Base-by-base conservation (phyloP, 1,140 invertebrate species). In the Acromyrmex charruanus region DNA sequence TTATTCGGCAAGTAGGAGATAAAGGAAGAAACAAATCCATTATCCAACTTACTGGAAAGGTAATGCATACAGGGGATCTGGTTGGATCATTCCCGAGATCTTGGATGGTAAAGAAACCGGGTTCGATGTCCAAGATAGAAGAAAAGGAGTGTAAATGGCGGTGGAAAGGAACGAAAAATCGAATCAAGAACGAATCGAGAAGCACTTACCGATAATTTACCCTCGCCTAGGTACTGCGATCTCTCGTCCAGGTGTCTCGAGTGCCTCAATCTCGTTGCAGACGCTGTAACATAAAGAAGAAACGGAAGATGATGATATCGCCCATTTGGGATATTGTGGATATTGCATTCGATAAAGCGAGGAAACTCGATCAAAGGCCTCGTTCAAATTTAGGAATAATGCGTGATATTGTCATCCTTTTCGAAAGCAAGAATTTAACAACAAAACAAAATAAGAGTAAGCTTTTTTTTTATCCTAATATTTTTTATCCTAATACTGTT, bases 191-290 rank as follows among this genome's bases (percentile, higher is more conserved):
- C 55, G 87, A 91, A 89, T 85, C 58, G 82, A 81, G 74, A 89
- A 82, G 68, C 89, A 94, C 93, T 94, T 88, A 95, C 94, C 91
- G 91, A 59, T 88, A 92, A 92, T 89, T 93, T 92, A 59, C 93
- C 90, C 31, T 93, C 90, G 71, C 63, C 92, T 53, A 77, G 69
- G 58, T 90, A 86, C 74, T 91, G 90, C 39, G 87, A 86, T 88
- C 92, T 92, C 51, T 68, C 84, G 66, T 94, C 93, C 85, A 93
- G 89, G 89, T 94, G 93, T 74, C 92, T 95, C 21, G 92, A 94
- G 88, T 95, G 94, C 77, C 94, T 92, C 86, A 94, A 89, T 91
- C 91, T 95, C 31, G 92, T 93, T 61, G 92, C 90, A 77, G 91
- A 87, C 39, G 89, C 94, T 94, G 93, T 75, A 94, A 94, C 90